Base-by-base conservation (phyloP, 2,888 invertebrate genomes). In the Nymphalis polychloros region DNA sequence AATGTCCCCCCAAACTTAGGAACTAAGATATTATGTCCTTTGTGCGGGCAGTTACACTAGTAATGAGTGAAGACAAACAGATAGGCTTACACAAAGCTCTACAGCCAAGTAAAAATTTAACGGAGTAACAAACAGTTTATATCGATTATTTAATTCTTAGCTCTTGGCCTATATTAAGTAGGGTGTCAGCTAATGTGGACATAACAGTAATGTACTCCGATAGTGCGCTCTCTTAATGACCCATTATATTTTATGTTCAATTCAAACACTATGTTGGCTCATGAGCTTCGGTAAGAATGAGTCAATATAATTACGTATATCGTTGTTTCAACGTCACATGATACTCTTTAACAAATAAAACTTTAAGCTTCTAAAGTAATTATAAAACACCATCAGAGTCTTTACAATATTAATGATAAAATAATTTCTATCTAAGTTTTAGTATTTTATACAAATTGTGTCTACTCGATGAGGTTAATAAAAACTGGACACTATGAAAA, bases 191-290 rank as follows among this genome's bases (percentile, higher is more conserved):
- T 83, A 81, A 83, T 81, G 80, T 75, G 79, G 73, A 78, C 81
- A 85, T 87, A 85, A 85, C 84, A 80, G 80, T 86, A 80, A 83
- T 61, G 79, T 77, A 72, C 71, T 64, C 70, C 59, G 71, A 72
- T 72, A 75, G 75, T 72, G 71, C 71, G 67, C 59, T 49, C 78
- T 83, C 82, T 79, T 84, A 87, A 86, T 83, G 79, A 81, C 64
- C 84, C 77, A 81, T 87, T 86, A 87, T 86, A 84, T 70, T 72
- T 72, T 70, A 72, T 63, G 68, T 60, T 65, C 72, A 53, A 63
- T 72, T 67, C 70, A 67, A 70, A 70, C 65, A 72, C 63, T 66
- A 69, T 69, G 70, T 67, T 67, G 57, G 57, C 57, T 57, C 57
- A 41, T 41, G 57, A 63, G 59, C 61, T 61, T 67, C 46, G 50